Evolutionary conservation across 2,113 vertebrate species (phyloP), one percentile per base, ranked within the genome.

Genomic region (Aphyosemion australe): DNA sequence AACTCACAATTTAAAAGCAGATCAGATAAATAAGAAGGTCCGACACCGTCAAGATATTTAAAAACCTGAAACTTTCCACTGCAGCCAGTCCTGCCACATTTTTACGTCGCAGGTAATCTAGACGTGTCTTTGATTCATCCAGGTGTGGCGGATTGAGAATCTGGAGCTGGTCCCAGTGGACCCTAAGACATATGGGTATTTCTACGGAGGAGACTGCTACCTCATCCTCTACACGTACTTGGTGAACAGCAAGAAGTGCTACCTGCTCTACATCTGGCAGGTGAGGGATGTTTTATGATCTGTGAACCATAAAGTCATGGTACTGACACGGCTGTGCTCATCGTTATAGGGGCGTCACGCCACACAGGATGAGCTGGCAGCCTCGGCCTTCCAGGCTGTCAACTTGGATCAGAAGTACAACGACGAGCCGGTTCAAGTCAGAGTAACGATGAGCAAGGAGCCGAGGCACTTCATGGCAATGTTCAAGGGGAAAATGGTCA

Each of bases 151-250:
- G 60, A 91, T 97, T 51, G 95, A 96, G 76, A 85, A 95, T 71
- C 82, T 96, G 78, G 94, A 95, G 89, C 85, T 95, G 42, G 92
- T 83, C 8, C 92, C 92, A 0, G 92, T 96, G 61, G 92, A 93
- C 2, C 65, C 20, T 1, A 15, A 86, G 18, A 86, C 77, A 66
- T 58, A 92, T 0, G 95, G 95, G 39, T 95, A 93, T 85, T 95
- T 97, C 84, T 96, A 93, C 0, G 95, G 95, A n/a, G 95, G 95
- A 51, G 95, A 96, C 79, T 96, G 95, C 76, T 97, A 97, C 70
- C 88, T 97, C 70, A 84, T 96, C 49, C 90, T 96, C 18, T 97
- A 97, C 80, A 95, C 92, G 0, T 97, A 96, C 8, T 59, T 92
- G 19, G 83, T 94, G 3, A 87, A 92, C 41, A 75, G 60, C 62